These are phyloP conservation scores for Hylaeus anthracinus DNA, from an alignment of 1,140 invertebrate species.

Conservation along the genomic window DNA sequence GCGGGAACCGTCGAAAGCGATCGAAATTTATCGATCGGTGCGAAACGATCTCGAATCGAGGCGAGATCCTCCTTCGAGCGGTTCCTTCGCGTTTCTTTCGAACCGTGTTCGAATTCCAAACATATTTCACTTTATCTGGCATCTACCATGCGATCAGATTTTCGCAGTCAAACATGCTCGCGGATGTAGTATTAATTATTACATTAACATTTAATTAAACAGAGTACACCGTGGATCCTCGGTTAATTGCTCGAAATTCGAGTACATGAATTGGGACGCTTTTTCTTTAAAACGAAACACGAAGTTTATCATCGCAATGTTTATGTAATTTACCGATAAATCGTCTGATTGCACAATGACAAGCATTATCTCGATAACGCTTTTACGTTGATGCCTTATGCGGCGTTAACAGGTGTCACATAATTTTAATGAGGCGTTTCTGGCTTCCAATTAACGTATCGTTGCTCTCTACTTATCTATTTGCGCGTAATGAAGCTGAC, in stretches of 20 bases:
- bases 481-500: neutral
- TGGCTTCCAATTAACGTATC: slow-evolving; percentile 1
- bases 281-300: neutral
- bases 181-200: neutral
- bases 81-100: slow-evolving; percentile 10
- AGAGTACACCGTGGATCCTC: no score
- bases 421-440: neutral
- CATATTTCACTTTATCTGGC: neutral
- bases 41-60: slow-evolving; percentile 29
- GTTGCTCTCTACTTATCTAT: slow-evolving; percentile 1
- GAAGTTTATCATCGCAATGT: no score
- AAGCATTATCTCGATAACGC: neutral
- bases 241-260: neutral
- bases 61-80: slow-evolving; percentile 19
- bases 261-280: neutral
- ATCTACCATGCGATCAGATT: no score
- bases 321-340: neutral
- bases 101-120: neutral
- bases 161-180: neutral
- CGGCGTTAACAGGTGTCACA: slow-evolving; percentile 13
- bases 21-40: slow-evolving; percentile 39
- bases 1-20: slow-evolving; percentile 39
- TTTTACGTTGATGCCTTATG: neutral
- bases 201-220: neutral
- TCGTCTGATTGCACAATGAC: neutral